Conservation (phyloP, 2,113 vertebrate genomes). For the Eolophus roseicapilla region DNA sequence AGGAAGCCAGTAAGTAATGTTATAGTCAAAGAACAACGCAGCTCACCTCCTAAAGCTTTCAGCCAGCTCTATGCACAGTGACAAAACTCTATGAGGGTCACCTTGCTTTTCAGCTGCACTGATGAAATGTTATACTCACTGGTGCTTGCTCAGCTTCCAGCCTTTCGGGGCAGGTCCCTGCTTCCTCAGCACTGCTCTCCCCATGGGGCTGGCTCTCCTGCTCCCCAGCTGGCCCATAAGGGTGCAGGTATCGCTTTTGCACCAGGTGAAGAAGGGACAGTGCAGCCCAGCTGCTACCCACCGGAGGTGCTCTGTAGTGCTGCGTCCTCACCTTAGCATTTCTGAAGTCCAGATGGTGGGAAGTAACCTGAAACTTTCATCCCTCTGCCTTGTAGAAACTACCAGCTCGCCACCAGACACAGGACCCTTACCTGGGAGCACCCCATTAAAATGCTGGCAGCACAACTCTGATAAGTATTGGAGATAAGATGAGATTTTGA, state of each 20-base stretch:
- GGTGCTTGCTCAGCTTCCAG: neutral
- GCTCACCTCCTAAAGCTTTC: neutral
- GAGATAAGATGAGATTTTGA: neutral
- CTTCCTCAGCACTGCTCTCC: neutral
- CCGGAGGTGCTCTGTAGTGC: neutral
- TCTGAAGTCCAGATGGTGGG: slow-evolving; percentile 16
- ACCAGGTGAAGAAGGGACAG: neutral
- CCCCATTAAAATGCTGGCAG: neutral
- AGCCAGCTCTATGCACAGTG: neutral
- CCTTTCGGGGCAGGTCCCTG: neutral
- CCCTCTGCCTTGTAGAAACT: neutral
- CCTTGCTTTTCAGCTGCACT: neutral
- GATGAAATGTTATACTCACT: fast-evolving
- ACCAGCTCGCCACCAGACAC: neutral
- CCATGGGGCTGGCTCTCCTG: neutral
- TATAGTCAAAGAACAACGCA: neutral
- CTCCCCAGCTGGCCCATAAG: neutral
- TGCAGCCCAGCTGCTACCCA: neutral
- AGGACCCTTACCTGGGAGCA: neutral
- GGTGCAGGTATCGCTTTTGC: neutral
- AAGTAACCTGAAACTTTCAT: neutral
- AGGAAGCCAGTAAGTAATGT: neutral
- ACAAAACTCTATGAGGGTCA: neutral
- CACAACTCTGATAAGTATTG: neutral
- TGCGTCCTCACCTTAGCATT: neutral